A percentile compares a stretch with the other conserved stretches of the same genome.
Evolutionary conservation across 2,888 invertebrate species (phyloP).

Genomic region (Cremastinae sp.): DNA sequence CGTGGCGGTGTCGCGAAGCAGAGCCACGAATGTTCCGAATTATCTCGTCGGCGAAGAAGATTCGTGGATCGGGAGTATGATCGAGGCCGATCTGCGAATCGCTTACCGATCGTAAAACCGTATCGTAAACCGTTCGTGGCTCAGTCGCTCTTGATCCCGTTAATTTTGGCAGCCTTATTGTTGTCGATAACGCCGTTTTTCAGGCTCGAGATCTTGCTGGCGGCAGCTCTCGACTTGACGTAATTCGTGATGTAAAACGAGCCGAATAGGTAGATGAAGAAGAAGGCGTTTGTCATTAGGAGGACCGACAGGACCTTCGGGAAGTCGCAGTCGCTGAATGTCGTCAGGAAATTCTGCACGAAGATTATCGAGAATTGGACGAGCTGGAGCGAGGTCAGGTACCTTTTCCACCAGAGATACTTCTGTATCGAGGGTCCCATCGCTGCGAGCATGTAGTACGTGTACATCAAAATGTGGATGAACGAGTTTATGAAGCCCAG

Average conservation of each 20-base stretch:
- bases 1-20: constrained; percentile 12
- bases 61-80: constrained; percentile 23
- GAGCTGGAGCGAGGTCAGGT: constrained; percentile 93
- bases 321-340: constrained; percentile 82
- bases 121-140: background rate
- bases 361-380: constrained; percentile 91
- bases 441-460: constrained; percentile 93
- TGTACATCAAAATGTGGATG: constrained; percentile 95
- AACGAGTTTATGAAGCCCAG: constrained; percentile 93
- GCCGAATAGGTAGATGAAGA: constrained; percentile 90
- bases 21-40: too few species aligned
- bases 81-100: constrained; percentile 2
- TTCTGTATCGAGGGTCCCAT: constrained; percentile 94
- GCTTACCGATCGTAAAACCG: constrained; percentile 20
- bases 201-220: too few species aligned
- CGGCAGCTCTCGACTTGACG: constrained; percentile 69
- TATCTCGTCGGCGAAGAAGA: background rate
- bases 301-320: constrained; percentile 87
- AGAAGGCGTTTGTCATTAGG: constrained; percentile 85
- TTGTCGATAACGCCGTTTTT: constrained; percentile 18
- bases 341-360: constrained; percentile 85
- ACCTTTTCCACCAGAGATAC: constrained; percentile 97
- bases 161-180: constrained; percentile 7
- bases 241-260: constrained; percentile 88
- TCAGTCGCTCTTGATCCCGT: constrained; percentile 58